Evolutionary conservation across 1,140 invertebrate genomes (phyloP), one percentile per base, ranked within the genome.

Genomic region (Anadara kagoshimensis): DNA sequence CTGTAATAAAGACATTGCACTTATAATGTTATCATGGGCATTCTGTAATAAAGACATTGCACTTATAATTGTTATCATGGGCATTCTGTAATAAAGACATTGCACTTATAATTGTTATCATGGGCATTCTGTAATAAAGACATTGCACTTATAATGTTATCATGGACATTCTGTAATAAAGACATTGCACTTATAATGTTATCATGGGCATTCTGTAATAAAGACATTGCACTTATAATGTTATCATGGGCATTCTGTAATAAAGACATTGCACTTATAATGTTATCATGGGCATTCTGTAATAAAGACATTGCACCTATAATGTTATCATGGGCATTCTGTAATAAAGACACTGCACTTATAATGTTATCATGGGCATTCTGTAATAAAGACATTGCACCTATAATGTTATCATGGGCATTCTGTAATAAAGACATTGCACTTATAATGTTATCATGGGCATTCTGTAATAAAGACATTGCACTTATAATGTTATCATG

Each of bases 81-180:
- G 85, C 85, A 78, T 79, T 81, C 86, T 87, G 78, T n/a, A n/a
- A n/a, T n/a, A n/a, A n/a, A n/a, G n/a, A n/a, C 78, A 87, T 82
- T 43, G 86, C 78, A 76, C 80, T 82, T 57, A 87, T 85, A 18
- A 83, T 78, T n/a, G 44, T 86, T 84, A 49, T 86, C 82, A 78
- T 87, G 86, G 53, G 85, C 85, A 78, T 79, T 81, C 86, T 87
- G 78, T n/a, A n/a, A n/a, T n/a, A n/a, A n/a, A n/a, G n/a, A n/a
- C 78, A 87, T 82, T 43, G 86, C 78, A 76, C 80, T 82, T 57
- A 87, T 85, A 18, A 83, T 78, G 44, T 86, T 84, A 49, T 86
- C 82, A 78, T 87, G 86, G 53, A 84, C 85, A 78, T 79, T 81
- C 86, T 87, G 78, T n/a, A n/a, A n/a, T n/a, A n/a, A n/a, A n/a